A percentile compares a stretch with the other conserved stretches of the same genome.
Conservation (phyloP, 2,888 invertebrate genomes). For the Minunthozetes semirufus region DNA sequence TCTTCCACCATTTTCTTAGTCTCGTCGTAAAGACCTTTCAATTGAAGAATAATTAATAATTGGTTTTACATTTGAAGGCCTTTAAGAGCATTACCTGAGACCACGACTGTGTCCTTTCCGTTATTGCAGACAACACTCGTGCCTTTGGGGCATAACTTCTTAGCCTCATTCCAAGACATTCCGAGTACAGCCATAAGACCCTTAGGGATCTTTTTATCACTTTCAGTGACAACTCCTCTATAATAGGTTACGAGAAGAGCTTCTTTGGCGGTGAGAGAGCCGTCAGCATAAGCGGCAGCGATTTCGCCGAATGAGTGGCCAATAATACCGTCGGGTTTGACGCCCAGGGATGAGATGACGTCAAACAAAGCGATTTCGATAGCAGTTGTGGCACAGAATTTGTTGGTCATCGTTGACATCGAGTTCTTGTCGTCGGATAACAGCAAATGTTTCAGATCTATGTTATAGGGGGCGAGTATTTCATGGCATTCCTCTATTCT, state of each 20-base stretch:
- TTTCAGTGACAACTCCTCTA: slow-evolving; percentile 49
- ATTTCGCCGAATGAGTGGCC: slow-evolving; percentile 55
- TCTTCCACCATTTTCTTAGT: background rate
- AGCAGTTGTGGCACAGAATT: slow-evolving; percentile 53
- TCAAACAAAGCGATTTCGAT: slow-evolving; percentile 50
- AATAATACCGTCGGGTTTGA: slow-evolving; percentile 53
- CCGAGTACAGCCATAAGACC: slow-evolving; percentile 48
- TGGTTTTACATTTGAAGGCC: too few species aligned
- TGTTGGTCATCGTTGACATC: slow-evolving; percentile 90
- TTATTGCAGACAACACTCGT: slow-evolving; percentile 14
- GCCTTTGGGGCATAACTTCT: slow-evolving; percentile 44
- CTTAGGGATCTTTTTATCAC: slow-evolving; percentile 38
- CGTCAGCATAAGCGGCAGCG: slow-evolving; percentile 54
- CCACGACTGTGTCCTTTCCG: background rate
- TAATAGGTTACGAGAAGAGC: slow-evolving; percentile 53
- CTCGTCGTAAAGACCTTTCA: slow-evolving; percentile 65
- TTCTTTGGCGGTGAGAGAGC: slow-evolving; percentile 52
- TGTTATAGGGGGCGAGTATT: slow-evolving; percentile 21
- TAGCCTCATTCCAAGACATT: slow-evolving; percentile 47
- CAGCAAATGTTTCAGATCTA: slow-evolving; percentile 48
- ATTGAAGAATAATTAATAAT: too few species aligned
- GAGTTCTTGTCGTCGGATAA: slow-evolving; percentile 47
- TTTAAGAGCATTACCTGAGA: slow-evolving; percentile 3
- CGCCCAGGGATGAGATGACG: slow-evolving; percentile 45
- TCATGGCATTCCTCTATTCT: slow-evolving; percentile 2